phyloP scores from a whole-genome alignment of 1,140 invertebrate species.

The Musca vetustissima region DNA sequence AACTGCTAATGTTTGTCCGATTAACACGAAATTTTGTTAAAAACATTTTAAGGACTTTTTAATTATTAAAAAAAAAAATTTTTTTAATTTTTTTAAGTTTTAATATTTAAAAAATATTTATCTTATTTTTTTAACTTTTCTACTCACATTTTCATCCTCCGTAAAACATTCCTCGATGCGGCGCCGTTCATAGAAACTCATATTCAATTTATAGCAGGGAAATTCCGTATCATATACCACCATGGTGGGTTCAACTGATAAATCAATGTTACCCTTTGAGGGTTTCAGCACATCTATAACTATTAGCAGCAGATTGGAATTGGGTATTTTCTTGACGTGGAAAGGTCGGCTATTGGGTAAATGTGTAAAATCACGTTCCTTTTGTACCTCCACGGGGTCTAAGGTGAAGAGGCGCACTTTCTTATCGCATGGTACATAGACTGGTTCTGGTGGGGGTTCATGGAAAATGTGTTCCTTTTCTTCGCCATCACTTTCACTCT shows the following conservation, averaged over 20 bases:
- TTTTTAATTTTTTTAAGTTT: too few relatives aligned
- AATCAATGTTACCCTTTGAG: constrained; percentile 44
- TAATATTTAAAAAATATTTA: too few relatives aligned
- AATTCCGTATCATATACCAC: constrained; percentile 57
- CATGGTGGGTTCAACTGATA: constrained; percentile 52
- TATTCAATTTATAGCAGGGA: constrained; percentile 73
- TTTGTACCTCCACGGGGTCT: constrained; percentile 62
- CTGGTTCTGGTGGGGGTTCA: constrained; percentile 49
- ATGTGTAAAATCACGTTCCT: constrained; percentile 55
- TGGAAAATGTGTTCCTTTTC: constrained; percentile 39
- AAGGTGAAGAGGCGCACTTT: constrained; percentile 67
- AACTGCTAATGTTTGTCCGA: too few relatives aligned
- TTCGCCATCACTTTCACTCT: constrained; percentile 53
- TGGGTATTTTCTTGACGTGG: constrained; percentile 69
- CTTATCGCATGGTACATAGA: constrained; percentile 65
- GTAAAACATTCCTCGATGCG: constrained; percentile 73
- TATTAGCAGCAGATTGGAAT: constrained; percentile 79
- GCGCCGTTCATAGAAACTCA: constrained; percentile 68
- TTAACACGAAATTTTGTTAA: too few relatives aligned
- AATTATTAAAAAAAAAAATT: too few relatives aligned
- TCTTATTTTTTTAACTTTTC: too few relatives aligned
- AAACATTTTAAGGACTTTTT: too few relatives aligned
- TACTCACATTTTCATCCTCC: constrained; percentile 67
- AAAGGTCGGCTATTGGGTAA: constrained; percentile 59
- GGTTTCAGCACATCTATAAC: constrained; percentile 60